Percentiles rank a stretch among this genome's conserved stretches.
These are phyloP conservation scores for Sarcophaga carnaria DNA, from an alignment of 2,888 invertebrate species.

Conservation along the genomic window DNA sequence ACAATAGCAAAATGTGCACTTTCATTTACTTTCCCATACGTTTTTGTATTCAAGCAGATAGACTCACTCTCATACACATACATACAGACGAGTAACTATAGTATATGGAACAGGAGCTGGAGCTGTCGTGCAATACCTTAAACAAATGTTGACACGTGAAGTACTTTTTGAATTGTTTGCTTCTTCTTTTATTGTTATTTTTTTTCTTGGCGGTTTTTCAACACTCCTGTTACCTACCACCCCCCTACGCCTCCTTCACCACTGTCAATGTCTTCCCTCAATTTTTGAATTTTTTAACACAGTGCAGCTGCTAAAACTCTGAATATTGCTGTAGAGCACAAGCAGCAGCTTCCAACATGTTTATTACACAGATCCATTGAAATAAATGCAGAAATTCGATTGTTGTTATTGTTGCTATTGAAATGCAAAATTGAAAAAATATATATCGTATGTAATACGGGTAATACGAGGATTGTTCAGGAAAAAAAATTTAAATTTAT, in stretches of 20 bases:
- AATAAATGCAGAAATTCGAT: neutral
- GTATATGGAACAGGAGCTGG: conserved; percentile 1
- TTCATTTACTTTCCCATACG: too few relatives aligned
- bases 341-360: too few relatives aligned
- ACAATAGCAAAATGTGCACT: neutral
- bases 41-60: too few relatives aligned
- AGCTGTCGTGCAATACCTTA: conserved; percentile 1
- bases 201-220: too few relatives aligned
- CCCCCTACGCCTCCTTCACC: too few relatives aligned
- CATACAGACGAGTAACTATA: neutral
- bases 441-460: neutral
- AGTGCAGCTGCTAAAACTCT: too few relatives aligned
- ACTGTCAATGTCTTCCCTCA: too few relatives aligned
- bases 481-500: too few relatives aligned
- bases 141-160: conserved; percentile 62
- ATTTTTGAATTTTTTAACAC: too few relatives aligned
- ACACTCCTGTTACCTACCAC: too few relatives aligned
- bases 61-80: conserved; percentile 7
- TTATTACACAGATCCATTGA: conserved; percentile 7
- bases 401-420: conserved; percentile 7
- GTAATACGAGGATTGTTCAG: too few relatives aligned
- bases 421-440: neutral
- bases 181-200: conserved; percentile 5
- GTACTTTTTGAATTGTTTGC: conserved; percentile 59
- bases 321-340: too few relatives aligned